Conservation (phyloP, 2,888 invertebrate genomes). For the Perizoma flavofasciatum region DNA sequence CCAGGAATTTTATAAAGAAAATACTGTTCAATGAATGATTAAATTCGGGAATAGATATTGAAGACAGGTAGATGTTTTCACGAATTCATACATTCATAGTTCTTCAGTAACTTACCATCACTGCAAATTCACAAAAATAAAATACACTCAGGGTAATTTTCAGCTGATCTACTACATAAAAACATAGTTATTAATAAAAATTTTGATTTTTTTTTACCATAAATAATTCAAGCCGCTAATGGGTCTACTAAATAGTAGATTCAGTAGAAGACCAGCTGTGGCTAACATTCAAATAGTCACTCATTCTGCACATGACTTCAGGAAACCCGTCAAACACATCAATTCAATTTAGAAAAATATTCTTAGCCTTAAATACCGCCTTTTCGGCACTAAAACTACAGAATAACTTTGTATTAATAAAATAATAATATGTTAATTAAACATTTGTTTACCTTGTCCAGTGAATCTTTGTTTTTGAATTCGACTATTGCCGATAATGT, state of each 20-base stretch:
- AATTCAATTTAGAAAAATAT: constrained; percentile 69
- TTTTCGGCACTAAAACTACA: constrained; percentile 41
- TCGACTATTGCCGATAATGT: constrained; percentile 84
- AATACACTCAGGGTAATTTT: constrained; percentile 43
- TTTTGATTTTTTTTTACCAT: constrained; percentile 40
- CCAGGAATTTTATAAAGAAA: not conserved
- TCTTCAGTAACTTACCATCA: constrained; percentile 45
- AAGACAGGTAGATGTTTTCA: not conserved
- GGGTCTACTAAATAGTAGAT: constrained; percentile 30
- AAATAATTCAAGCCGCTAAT: constrained; percentile 40
- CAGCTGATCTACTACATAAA: constrained; percentile 64
- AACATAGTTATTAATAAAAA: constrained; percentile 28
- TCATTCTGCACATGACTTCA: constrained; percentile 63
- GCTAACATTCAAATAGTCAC: constrained; percentile 82
- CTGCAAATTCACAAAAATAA: constrained; percentile 48
- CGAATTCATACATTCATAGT: constrained; percentile 11
- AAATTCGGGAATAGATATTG: not conserved
- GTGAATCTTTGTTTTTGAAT: constrained; percentile 84
- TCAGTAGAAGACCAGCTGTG: constrained; percentile 71
- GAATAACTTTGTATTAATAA: constrained; percentile 45
- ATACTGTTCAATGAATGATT: constrained; percentile 1
- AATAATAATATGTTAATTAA: constrained; percentile 73
- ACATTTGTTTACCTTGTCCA: constrained; percentile 82
- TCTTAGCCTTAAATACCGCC: constrained; percentile 59
- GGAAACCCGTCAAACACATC: constrained; percentile 42